These are phyloP conservation scores for Nycticebus coucang DNA, from an alignment of 2,113 vertebrate species.

Conservation along the genomic window DNA sequence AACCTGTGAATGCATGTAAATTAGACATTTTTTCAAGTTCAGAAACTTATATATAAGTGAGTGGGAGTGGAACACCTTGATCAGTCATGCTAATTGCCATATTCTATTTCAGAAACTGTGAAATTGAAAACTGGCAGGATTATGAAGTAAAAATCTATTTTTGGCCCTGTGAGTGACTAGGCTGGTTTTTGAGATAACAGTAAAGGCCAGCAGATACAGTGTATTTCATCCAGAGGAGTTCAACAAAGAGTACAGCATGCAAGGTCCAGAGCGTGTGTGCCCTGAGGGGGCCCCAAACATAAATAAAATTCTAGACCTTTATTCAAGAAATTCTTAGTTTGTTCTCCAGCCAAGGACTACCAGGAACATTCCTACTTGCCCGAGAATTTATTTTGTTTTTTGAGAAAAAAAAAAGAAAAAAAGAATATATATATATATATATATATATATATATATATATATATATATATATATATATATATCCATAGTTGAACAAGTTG, in stretches of 20 bases:
- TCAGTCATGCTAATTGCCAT: background rate
- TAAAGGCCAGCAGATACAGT: background rate
- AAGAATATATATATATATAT: too few relatives aligned
- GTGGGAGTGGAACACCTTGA: background rate
- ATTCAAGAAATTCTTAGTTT: constrained; percentile 4
- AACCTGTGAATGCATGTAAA: background rate
- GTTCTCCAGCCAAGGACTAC: background rate
- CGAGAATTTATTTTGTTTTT: too few relatives aligned
- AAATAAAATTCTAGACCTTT: background rate
- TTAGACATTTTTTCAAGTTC: background rate
- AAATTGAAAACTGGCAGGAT: background rate
- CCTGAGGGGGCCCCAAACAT: background rate
- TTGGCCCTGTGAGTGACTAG: background rate
- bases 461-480: too few relatives aligned
- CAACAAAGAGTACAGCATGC: background rate
- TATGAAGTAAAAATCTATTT: background rate
- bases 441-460: too few relatives aligned
- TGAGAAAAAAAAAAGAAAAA: too few relatives aligned
- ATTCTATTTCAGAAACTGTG: background rate
- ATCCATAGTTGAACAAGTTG: background rate
- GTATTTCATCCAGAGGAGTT: background rate
- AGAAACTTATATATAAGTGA: background rate
- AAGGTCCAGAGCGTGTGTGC: background rate
- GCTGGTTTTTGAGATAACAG: constrained; percentile 6
- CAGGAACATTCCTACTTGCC: background rate